These are phyloP conservation scores for Brachystomella parvula DNA, from an alignment of 1,140 invertebrate genomes.

Conservation along the genomic window DNA sequence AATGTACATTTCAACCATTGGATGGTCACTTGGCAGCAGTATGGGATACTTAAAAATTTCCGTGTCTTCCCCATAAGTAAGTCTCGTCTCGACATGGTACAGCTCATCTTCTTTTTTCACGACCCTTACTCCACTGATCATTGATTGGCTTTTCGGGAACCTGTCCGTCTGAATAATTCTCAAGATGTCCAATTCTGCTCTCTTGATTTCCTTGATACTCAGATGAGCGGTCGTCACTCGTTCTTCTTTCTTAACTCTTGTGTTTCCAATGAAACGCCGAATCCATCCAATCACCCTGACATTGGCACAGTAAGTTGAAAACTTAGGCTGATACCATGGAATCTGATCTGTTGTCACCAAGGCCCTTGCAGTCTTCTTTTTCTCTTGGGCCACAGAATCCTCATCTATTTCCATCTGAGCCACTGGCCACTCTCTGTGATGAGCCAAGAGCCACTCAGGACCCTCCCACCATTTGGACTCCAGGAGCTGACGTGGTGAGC, in stretches of 20 bases:
- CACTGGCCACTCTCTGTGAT: neutral
- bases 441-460: neutral
- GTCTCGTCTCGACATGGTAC: neutral
- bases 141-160: neutral
- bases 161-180: neutral
- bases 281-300: neutral
- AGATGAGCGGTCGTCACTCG: neutral
- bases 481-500: too few relatives aligned
- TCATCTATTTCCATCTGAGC: neutral
- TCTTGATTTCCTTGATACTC: neutral
- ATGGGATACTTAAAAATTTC: slow-evolving; percentile 9
- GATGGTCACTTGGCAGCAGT: slow-evolving; percentile 15
- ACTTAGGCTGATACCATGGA: neutral
- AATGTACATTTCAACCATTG: neutral
- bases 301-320: neutral
- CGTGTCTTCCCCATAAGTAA: neutral
- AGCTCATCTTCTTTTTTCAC: neutral
- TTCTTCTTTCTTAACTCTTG: neutral
- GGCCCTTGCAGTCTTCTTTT: neutral
- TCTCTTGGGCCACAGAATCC: neutral
- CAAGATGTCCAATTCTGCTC: neutral
- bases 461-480: neutral
- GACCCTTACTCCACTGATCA: neutral
- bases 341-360: neutral
- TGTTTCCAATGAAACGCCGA: neutral